Conservation (phyloP, 2,797 vertebrate genomes). For the Babyrousa celebensis region DNA sequence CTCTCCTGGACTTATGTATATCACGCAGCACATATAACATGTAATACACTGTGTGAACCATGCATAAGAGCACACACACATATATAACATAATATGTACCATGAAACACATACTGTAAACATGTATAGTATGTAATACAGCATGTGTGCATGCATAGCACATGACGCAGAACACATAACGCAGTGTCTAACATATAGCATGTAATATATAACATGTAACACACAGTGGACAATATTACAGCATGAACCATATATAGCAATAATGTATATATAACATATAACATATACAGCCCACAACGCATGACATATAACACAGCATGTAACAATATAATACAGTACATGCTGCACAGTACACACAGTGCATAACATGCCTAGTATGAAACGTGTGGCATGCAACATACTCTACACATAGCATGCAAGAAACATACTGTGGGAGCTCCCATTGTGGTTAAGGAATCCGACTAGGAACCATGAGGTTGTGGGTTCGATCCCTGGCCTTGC, state of each 20-base stretch:
- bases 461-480: no score
- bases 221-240: neutral
- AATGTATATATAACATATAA: neutral
- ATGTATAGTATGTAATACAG: no score
- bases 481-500: no score
- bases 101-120: neutral
- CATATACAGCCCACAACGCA: neutral
- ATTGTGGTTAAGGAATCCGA: no score
- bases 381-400: no score
- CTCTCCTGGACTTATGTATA: neutral
- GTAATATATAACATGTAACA: no score
- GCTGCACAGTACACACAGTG: neutral
- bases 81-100: no score
- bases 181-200: accelerated
- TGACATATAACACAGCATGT: accelerated
- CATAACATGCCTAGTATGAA: neutral
- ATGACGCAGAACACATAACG: no score
- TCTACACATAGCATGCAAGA: neutral
- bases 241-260: neutral
- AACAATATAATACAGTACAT: neutral
- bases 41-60: neutral
- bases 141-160: neutral
- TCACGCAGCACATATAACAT: neutral
- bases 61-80: neutral
- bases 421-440: neutral